Evolutionary conservation across 2,113 vertebrate species (phyloP).

Genomic region (Atherinomorus stipes): DNA sequence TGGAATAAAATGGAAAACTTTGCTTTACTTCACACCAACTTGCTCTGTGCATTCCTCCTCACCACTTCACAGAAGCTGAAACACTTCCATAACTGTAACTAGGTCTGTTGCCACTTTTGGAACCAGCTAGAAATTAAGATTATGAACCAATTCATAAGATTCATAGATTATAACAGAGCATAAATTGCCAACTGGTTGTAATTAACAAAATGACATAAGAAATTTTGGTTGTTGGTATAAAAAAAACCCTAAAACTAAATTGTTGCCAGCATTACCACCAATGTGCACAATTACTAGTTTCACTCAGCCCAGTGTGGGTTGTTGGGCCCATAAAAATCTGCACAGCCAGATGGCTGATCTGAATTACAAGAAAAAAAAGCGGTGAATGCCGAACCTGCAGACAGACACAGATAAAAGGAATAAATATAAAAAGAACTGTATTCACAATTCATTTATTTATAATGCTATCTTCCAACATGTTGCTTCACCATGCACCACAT

Average conservation of each 20-base stretch:
- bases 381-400: slow-evolving; percentile 30
- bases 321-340: slow-evolving; percentile 34
- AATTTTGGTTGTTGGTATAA: slow-evolving; percentile 10
- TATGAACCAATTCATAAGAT: not conserved
- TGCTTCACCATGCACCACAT: slow-evolving; percentile 33
- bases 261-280: slow-evolving; percentile 24
- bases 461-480: not conserved
- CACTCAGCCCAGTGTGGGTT: slow-evolving; percentile 33
- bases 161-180: not conserved
- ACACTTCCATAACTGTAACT: slow-evolving; percentile 4
- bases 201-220: slow-evolving; percentile 11
- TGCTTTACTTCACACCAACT: slow-evolving; percentile 33
- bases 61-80: slow-evolving; percentile 24
- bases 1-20: slow-evolving; percentile 39
- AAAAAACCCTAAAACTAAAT: slow-evolving; percentile 14
- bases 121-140: not conserved
- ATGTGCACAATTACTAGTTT: slow-evolving; percentile 26
- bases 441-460: slow-evolving; percentile 43
- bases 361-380: slow-evolving; percentile 43
- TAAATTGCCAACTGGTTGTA: slow-evolving; percentile 6
- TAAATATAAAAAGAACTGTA: slow-evolving; percentile 38
- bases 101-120: slow-evolving; percentile 10
- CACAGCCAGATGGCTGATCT: slow-evolving; percentile 49
- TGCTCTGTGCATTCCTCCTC: not conserved
- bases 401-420: slow-evolving; percentile 46